Evolutionary conservation across 2,113 vertebrate species (phyloP), one percentile per base, ranked within the genome.

Genomic region (Acinonyx jubatus): DNA sequence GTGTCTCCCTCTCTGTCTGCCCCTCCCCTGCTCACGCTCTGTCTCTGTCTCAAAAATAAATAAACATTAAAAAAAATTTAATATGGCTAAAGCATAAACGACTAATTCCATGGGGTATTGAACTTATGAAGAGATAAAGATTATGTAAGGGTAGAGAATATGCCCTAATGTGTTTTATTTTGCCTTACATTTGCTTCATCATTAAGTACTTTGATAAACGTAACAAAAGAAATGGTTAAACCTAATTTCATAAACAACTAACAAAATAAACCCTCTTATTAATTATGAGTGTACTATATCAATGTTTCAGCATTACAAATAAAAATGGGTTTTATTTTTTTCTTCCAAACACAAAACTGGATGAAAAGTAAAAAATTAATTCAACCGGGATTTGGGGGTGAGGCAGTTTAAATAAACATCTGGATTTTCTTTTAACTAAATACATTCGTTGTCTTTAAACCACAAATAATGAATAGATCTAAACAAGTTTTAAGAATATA

Each of bases 381-480:
- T 97, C 76, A 36, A 11, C 52, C 82, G 68, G 48, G 82, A 69
- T 86, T 93, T 74, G 38, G 71, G 33, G 15, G 25, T 9, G 66
- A 41, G 78, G 52, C 15, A 68, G 12, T 97, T 98, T 91, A 85
- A 94, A 85, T 90, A 96, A 97, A 97, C 81, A 93, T 96, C 79
- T 96, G 87, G 87, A 81, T 97, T 96, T 83, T 89, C 94, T 95
- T 96, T 95, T 81, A 96, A 91, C 45, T 71, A 97, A 96, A 91
- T 93, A 18, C n/a, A 92, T 94, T 91, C 52, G 19, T 81, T 92
- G 57, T 41, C 87, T 96, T 96, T 79, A 96, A 97, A 78, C 57
- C 61, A 85, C 52, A 81, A 79, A 50, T 55, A 96, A 90, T 95
- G 74, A 96, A 94, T 95, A 93, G 25, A 96, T 86, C 96, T 95